A percentile compares a stretch with the other conserved stretches of the same genome.
phyloP scores from a whole-genome alignment of 2,888 invertebrate genomes.

The Drosophila algonquin region DNA sequence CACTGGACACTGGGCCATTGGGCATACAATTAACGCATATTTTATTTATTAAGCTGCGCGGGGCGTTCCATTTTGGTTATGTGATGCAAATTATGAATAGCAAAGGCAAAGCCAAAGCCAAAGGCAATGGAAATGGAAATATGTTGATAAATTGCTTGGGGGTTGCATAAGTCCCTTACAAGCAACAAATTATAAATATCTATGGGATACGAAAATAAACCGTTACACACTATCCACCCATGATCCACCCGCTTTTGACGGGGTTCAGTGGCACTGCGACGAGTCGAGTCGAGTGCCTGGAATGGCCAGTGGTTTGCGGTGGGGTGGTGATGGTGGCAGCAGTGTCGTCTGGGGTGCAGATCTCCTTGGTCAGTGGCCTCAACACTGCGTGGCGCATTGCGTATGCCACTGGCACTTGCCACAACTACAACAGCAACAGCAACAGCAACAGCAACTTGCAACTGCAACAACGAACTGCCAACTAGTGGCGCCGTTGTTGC shows the following conservation, averaged over 20 bases:
- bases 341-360: neutral
- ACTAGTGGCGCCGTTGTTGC: conserved; percentile 55
- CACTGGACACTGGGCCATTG: conserved; percentile 70
- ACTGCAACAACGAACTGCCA: conserved; percentile 12
- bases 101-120: conserved; percentile 2
- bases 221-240: conserved; percentile 1
- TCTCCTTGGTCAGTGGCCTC: conserved; percentile 66
- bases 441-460: conserved; percentile 14
- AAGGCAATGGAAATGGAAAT: conserved; percentile 13
- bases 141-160: conserved; percentile 61
- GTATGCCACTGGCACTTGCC: conserved; percentile 50
- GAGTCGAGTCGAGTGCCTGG: neutral
- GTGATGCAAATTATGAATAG: conserved; percentile 76
- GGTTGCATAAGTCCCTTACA: conserved; percentile 30
- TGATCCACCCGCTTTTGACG: conserved; percentile 10
- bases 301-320: conserved; percentile 3
- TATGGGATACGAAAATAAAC: conserved; percentile 15
- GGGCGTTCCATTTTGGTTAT: conserved; percentile 59
- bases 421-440: conserved; percentile 14
- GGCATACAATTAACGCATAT: conserved; percentile 73
- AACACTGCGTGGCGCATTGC: conserved; percentile 54
- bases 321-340: neutral
- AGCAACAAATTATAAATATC: conserved; percentile 8
- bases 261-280: conserved; percentile 33
- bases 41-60: conserved; percentile 53